Percentiles rank a stretch among this genome's conserved stretches.
phyloP scores from a whole-genome alignment of 2,888 invertebrate genomes.

The Thereva nobilitata region DNA sequence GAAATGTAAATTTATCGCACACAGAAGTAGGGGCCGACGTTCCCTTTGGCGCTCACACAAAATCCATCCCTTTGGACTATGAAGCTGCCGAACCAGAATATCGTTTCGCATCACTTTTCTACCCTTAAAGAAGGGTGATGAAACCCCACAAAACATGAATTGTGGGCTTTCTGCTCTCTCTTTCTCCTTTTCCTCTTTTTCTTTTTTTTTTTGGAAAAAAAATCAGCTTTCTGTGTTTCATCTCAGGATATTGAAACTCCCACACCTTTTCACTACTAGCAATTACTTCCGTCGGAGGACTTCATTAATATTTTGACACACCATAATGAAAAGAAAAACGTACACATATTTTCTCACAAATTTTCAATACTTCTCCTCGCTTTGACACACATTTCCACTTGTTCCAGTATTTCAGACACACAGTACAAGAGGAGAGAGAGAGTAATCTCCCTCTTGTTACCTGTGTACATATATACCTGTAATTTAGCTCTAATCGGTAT shows the following conservation, averaged over 20 bases:
- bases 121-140: neutral
- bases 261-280: too few relatives aligned
- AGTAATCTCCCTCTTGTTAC: neutral
- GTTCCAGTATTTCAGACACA: neutral
- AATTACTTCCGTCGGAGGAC: too few relatives aligned
- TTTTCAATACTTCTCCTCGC: too few relatives aligned
- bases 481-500: slow-evolving; percentile 30
- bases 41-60: slow-evolving; percentile 14
- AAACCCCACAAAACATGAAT: too few relatives aligned
- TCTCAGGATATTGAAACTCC: too few relatives aligned
- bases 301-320: too few relatives aligned
- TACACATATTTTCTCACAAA: too few relatives aligned
- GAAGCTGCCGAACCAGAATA: slow-evolving; percentile 19
- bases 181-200: too few relatives aligned
- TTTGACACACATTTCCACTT: slow-evolving; percentile 5
- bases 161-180: too few relatives aligned
- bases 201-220: too few relatives aligned
- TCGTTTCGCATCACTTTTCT: slow-evolving; percentile 25
- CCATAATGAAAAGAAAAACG: too few relatives aligned
- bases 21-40: slow-evolving; percentile 29
- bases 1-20: slow-evolving; percentile 41
- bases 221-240: too few relatives aligned
- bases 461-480: slow-evolving; percentile 28
- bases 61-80: slow-evolving; percentile 17
- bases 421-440: neutral